Base-by-base conservation (phyloP, 2,113 vertebrate genomes). In the Galemys pyrenaicus region DNA sequence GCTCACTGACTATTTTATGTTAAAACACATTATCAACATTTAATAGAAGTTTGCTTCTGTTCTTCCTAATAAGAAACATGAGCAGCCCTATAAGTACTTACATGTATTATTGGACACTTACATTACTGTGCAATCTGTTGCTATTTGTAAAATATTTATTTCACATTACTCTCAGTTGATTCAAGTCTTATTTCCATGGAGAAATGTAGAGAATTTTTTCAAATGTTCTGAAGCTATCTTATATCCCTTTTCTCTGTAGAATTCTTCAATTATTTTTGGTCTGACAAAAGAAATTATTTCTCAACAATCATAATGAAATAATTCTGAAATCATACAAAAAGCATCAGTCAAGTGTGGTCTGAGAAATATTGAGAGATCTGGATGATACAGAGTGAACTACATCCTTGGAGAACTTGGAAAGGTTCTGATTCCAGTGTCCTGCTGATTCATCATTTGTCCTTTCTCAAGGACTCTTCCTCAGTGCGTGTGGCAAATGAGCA, bases 61-160 rank as follows among this genome's bases (percentile, higher is more conserved):
- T 93, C 86, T 96, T 91, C 79, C 85, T 84, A 87, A 54, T 78
- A 67, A 87, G 44, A 92, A 86, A 54, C 7, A 93, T n/a, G 56
- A 91, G 44, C 84, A 96, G 35, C n/a, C 0, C 6, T 77, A 89
- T 84, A 86, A 78, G 71, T 64, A 87, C 11, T 56, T 81, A 68
- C 22, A 37, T 82, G 62, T 85, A 49, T 80, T 75, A 49, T 30
- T 28, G 44, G 51, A 62, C 44, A 78, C 71, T 84, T 58, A 37
- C 11, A 81, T 88, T 79, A 80, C 79, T 74, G 16, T 68, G 73
- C 64, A 79, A 83, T 93, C 90, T 97, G 84, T 92, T 96, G 84
- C 68, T 96, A 56, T 90, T 94, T 97, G 93, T 96, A 74, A 96
- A 96, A 87, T 95, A 96, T 96, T 97, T 96, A 96, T 96, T 96